A percentile compares a stretch with the other conserved stretches of the same genome.
Evolutionary conservation across 2,797 vertebrate species (phyloP).

Genomic region (Rhincodon typus): DNA sequence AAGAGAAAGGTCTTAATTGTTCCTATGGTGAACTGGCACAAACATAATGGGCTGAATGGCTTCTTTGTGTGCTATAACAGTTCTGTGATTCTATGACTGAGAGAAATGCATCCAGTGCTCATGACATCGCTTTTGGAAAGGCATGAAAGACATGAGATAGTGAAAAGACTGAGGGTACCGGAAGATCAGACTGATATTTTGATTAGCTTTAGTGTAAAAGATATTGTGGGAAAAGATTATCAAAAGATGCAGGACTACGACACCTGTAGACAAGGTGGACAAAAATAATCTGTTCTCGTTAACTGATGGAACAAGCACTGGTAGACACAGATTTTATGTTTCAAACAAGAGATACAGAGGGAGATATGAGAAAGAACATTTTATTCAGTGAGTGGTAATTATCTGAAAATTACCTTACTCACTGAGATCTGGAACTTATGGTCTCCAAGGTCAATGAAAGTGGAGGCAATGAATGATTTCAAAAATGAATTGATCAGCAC

Average conservation of each 20-base stretch:
- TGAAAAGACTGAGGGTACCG: too few species aligned
- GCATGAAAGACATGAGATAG: too few species aligned
- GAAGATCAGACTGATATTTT: too few species aligned
- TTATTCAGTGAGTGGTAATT: not conserved
- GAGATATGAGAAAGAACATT: not conserved
- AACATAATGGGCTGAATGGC: too few species aligned
- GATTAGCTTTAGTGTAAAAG: too few species aligned
- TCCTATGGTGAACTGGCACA: too few species aligned
- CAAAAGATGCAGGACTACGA: not conserved
- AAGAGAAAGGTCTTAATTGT: too few species aligned
- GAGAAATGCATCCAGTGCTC: too few species aligned
- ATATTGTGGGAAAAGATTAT: not conserved
- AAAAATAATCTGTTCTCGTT: not conserved
- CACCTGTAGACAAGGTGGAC: not conserved
- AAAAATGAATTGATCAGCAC: not conserved
- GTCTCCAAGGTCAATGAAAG: not conserved
- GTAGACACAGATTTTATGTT: not conserved
- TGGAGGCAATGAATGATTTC: not conserved
- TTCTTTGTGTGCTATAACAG: too few species aligned
- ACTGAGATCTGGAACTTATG: not conserved
- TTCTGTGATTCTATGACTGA: too few species aligned
- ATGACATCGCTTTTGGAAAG: too few species aligned
- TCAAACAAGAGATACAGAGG: not conserved
- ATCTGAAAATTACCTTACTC: not conserved
- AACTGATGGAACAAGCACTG: not conserved